These are phyloP conservation scores for Hybognathus amarus DNA, from an alignment of 2,797 vertebrate species.

Conservation along the genomic window DNA sequence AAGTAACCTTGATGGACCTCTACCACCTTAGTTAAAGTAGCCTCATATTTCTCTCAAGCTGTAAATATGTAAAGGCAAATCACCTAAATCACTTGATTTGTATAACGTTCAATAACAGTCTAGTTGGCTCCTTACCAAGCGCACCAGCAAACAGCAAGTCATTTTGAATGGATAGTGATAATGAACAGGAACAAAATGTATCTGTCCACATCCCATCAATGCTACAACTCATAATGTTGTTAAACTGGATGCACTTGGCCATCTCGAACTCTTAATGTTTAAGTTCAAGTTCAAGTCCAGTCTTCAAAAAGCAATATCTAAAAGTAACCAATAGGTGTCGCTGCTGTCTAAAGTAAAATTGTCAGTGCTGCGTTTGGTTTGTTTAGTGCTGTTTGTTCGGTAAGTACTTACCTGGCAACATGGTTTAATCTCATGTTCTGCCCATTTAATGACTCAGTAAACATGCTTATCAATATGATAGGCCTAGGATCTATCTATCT, in stretches of 20 bases:
- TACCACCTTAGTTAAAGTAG: background rate
- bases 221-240: background rate
- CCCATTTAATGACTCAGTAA: background rate
- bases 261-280: background rate
- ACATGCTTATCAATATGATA: background rate
- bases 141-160: background rate
- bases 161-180: background rate
- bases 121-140: background rate
- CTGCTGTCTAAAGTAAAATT: conserved; percentile 4
- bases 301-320: background rate
- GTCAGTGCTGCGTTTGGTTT: too few species aligned
- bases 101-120: background rate
- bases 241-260: background rate
- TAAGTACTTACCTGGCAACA: background rate
- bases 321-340: conserved; percentile 3
- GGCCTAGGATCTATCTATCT: too few species aligned
- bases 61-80: background rate
- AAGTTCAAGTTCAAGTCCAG: background rate
- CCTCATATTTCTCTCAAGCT: background rate
- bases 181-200: background rate
- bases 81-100: too few species aligned
- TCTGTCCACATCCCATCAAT: background rate
- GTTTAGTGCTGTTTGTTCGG: background rate
- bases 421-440: background rate
- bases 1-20: background rate